Conservation (phyloP, 2,888 invertebrate genomes). For the Lathronympha strigana region DNA sequence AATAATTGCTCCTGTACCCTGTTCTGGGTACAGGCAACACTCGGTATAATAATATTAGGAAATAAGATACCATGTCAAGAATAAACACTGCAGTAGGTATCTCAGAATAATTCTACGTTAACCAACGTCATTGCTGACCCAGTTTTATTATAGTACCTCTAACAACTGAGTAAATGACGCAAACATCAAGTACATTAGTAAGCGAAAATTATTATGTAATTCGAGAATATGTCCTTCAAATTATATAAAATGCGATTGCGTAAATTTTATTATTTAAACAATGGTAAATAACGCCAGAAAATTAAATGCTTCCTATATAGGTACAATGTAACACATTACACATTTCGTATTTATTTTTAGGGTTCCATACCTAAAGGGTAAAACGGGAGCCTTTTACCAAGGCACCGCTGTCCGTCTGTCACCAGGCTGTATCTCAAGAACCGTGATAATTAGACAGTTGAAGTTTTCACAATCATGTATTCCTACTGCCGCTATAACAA, state of each 20-base stretch:
- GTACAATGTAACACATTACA: no score
- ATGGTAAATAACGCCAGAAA: background rate
- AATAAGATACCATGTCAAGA: slow-evolving; percentile 16
- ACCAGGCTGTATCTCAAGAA: no score
- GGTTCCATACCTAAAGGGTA: no score
- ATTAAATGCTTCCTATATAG: no score
- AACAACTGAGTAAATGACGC: slow-evolving; percentile 32
- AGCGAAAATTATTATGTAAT: slow-evolving; percentile 20
- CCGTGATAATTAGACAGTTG: no score
- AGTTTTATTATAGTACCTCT: slow-evolving; percentile 49
- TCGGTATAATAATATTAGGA: background rate
- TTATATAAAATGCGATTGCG: background rate
- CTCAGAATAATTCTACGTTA: slow-evolving; percentile 33
- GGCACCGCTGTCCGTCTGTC: no score
- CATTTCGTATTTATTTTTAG: no score
- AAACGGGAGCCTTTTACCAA: no score
- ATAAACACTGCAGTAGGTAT: slow-evolving; percentile 19
- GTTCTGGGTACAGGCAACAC: no score
- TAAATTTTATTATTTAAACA: background rate
- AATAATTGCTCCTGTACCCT: no score
- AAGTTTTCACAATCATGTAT: no score
- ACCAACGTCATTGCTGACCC: slow-evolving; percentile 56
- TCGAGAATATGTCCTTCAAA: background rate
- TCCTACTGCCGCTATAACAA: no score
- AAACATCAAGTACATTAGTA: slow-evolving; percentile 20